Evolutionary conservation across 35 echinoderm and acorn worm genomes (phyloP), one percentile per base, ranked within the genome.

Genomic region (Heliocidaris erythrogramma): DNA sequence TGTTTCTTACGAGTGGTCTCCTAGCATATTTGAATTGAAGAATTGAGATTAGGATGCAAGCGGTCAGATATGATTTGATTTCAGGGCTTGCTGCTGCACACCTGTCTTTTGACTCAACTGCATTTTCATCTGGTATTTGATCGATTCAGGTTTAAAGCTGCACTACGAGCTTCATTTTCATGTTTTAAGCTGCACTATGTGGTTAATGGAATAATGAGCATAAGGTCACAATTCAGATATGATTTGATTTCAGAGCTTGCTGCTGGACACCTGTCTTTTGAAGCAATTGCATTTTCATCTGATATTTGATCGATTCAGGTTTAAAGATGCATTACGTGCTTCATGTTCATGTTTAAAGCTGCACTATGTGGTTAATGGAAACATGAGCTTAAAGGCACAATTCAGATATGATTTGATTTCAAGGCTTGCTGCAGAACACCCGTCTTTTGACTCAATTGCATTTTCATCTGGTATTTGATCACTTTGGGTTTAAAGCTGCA

Each of bases 51-150:
- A 21, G 17, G 65, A 78, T 78, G 21, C 21, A 78, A 78, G 65
- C 65, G 17, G 65, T 78, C 65, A 78, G 21, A 78, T 78, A 78
- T 78, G 65, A 78, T 78, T 78, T 78, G 17, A 78, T 78, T 78
- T 78, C 65, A 78, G 65, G 2, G 27, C 65, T 78, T 7, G 65
- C 65, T 78, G 65, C 21, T 78, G 17, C 21, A 78, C 65, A 78
- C 65, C 65, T 78, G 65, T 78, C 65, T 78, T 78, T n/a, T 78
- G 65, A 78, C 65, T 78, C 65, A 78, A 78, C n/a, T 78, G 65
- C 65, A 78, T 78, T 78, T 78, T n/a, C 18, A 78, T 78, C 65
- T 78, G 27, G 65, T 78, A 56, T 56, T 78, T 78, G 65, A 78
- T 78, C 65, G 8, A 18, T 27, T 78, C 18, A 27, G 65, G 4